Conservation (phyloP, 2,797 vertebrate genomes). For the Lepus oiostolus region DNA sequence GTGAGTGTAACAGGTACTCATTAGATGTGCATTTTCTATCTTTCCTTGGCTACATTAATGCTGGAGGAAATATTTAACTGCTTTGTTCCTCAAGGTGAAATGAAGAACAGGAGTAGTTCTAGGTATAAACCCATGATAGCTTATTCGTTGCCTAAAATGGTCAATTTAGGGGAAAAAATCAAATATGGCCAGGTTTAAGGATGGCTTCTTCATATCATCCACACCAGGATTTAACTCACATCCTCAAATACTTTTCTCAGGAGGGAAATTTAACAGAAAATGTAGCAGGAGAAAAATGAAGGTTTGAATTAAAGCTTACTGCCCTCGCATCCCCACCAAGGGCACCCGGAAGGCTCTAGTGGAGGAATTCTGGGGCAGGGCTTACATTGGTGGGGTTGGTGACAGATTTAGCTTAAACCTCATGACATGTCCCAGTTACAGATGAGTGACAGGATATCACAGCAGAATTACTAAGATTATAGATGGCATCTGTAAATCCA, state of each 20-base stretch:
- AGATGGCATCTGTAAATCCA: conserved; percentile 80
- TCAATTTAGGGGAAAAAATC: neutral
- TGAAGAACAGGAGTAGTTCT: neutral
- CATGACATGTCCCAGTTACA: conserved; percentile 84
- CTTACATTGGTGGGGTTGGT: conserved; percentile 84
- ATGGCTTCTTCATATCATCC: neutral
- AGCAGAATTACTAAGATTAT: conserved; percentile 73
- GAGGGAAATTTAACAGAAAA: neutral
- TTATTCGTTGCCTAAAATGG: neutral
- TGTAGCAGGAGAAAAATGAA: neutral
- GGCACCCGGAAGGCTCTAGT: conserved; percentile 70
- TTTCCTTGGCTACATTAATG: neutral
- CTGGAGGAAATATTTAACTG: neutral
- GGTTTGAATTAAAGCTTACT: conserved; percentile 1
- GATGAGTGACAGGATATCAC: conserved; percentile 82
- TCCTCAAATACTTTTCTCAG: neutral
- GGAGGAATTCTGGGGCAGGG: conserved; percentile 81
- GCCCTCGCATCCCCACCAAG: conserved; percentile 51
- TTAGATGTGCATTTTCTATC: neutral
- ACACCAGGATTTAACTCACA: neutral
- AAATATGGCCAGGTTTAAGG: neutral
- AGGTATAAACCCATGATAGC: neutral
- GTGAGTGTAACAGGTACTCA: neutral
- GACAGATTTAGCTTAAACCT: conserved; percentile 80
- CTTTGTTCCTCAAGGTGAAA: neutral